Evolutionary conservation across 2,797 vertebrate genomes (phyloP).

Genomic region (Pseudochirops cupreus): DNA sequence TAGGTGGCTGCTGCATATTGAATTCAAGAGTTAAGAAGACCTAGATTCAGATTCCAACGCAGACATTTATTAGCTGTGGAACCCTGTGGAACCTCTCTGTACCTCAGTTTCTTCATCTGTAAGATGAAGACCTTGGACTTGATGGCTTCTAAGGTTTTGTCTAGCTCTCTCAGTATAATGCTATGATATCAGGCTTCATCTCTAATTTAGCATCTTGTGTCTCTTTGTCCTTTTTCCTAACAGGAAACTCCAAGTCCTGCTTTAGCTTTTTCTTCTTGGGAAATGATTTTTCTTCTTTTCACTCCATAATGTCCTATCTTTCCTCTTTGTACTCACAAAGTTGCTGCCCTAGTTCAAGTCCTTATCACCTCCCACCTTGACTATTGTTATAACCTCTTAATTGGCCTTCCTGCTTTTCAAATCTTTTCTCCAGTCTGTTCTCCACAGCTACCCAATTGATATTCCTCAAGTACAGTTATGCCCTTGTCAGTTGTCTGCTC

Average conservation of each 20-base stretch:
- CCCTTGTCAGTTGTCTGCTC: background rate
- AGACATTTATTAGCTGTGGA: background rate
- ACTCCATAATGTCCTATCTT: background rate
- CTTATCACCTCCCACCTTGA: background rate
- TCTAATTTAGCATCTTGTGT: background rate
- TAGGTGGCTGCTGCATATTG: background rate
- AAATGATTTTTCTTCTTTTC: background rate
- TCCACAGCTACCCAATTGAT: background rate
- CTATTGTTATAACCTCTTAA: background rate
- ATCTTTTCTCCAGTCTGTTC: background rate
- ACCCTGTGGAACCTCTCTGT: background rate
- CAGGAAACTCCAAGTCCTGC: background rate
- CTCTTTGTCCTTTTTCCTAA: conserved; percentile 23
- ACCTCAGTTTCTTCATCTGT: background rate
- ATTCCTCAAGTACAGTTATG: background rate
- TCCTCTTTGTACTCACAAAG: background rate
- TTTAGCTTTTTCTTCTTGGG: background rate
- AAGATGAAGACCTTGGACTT: background rate
- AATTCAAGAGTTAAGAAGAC: background rate
- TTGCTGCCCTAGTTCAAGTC: background rate
- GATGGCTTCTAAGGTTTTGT: background rate
- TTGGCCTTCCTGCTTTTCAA: background rate
- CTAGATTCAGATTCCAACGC: background rate
- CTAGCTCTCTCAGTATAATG: background rate
- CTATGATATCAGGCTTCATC: conserved; percentile 3